Evolutionary conservation across 2,888 invertebrate species (phyloP), one percentile per base, ranked within the genome.

Genomic region (Drosophila glabriapex): DNA sequence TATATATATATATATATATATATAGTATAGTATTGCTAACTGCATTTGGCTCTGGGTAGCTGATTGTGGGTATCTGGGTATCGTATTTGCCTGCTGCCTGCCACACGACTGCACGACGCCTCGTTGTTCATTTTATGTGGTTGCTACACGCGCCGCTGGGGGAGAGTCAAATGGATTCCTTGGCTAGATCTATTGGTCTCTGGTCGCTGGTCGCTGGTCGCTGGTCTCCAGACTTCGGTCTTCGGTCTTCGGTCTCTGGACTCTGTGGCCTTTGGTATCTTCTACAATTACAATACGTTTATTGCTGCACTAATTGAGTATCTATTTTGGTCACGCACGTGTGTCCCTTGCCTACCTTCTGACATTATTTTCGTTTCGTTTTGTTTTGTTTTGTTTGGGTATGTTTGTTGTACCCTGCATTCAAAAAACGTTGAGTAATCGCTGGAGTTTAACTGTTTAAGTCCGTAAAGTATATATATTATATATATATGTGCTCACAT

Each of bases 221-320:
- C 16, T 7, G 22, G 43, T 22, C 41, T 41, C 5, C 10, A 9
- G n/a, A 10, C 39, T 41, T 19, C 10, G 41, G 41, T 41, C 14
- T 41, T 19, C 10, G 41, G 41, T 41, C 14, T 22, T 7, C 16
- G 25, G 46, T 25, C 9, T 46, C 16, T 46, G 25, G 46, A 25
- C 46, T n/a, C 39, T 14, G 25, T 12, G 37, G 46, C 41, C 41
- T 60, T 31, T 56, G 35, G 55, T 69, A 78, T 73, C 80, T 65
- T 68, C 74, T 80, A 69, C 77, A 83, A 86, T 83, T 83, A 83
- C 83, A 79, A 81, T 73, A 67, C 68, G 71, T 83, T 87, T 87
- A 84, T 87, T 85, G 87, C 84, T 68, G 53, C 83, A 87, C 87
- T 84, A 87, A 84, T 87, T 85, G 84, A 85, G 85, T 82, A 87